These are phyloP conservation scores for Rhopilema esculentum DNA, from an alignment of 30 jellyfish, hydroid and myxozoan species.

Conservation along the genomic window DNA sequence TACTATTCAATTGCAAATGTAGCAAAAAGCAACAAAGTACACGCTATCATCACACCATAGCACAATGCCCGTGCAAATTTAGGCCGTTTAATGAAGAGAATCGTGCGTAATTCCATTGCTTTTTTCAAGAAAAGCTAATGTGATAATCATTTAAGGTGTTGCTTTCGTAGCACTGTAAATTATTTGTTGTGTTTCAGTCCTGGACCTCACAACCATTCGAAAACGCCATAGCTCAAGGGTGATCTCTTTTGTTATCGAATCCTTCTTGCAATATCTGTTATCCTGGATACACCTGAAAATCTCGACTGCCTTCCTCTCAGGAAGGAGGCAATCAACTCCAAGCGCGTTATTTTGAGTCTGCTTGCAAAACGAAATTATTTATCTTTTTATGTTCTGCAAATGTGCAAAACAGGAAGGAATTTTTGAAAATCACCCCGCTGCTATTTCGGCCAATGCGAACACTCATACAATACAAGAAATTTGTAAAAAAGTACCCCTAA, in stretches of 20 bases:
- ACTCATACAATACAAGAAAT: no score
- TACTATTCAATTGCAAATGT: conserved; percentile 12
- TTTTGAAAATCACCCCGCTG: no score
- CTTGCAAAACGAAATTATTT: neutral
- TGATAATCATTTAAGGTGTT: neutral
- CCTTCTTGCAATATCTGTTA: no score
- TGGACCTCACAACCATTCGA: neutral
- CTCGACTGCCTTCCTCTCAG: conserved; percentile 36
- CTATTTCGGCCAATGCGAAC: no score
- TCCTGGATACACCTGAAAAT: conserved; percentile 31
- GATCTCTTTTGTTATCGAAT: neutral
- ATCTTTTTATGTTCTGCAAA: neutral
- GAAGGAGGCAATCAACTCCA: conserved; percentile 48
- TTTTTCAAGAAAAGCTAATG: neutral
- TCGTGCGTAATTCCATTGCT: neutral
- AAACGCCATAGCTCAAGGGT: neutral
- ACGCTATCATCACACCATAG: neutral
- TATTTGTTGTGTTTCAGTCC: neutral
- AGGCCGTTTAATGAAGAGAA: neutral
- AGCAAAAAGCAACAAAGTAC: conserved; percentile 8
- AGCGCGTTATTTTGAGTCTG: conserved; percentile 17
- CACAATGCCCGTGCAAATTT: neutral
- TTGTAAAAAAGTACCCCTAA: no score
- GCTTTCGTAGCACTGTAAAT: neutral
- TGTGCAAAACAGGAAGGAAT: neutral